phyloP scores from a whole-genome alignment of 2,888 invertebrate genomes.

The Acholoe squamosa region DNA sequence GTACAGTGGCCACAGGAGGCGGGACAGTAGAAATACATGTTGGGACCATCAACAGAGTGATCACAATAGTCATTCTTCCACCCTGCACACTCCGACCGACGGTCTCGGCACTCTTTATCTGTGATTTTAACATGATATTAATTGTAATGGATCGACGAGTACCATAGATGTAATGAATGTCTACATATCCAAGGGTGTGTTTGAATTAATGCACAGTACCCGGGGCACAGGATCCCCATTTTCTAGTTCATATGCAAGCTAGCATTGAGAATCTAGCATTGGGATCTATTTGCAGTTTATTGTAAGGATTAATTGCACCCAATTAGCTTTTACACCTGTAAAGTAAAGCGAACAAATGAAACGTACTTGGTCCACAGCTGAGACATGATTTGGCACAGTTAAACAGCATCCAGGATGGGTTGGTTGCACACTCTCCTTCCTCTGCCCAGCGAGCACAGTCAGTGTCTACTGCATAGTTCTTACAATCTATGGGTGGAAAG shows the following conservation, averaged over 20 bases:
- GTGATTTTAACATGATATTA: too few relatives aligned
- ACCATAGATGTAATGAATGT: not conserved
- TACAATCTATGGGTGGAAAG: conserved; percentile 16
- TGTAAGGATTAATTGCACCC: too few relatives aligned
- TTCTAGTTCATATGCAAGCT: too few relatives aligned
- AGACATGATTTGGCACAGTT: not conserved
- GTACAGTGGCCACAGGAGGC: conserved; percentile 41
- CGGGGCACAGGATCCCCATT: too few relatives aligned
- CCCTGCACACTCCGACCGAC: not conserved
- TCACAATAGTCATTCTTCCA: not conserved
- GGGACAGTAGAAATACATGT: conserved; percentile 31
- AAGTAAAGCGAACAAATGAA: not conserved
- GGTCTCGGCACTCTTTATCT: conserved; percentile 31
- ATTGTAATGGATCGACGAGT: not conserved
- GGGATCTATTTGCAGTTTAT: too few relatives aligned
- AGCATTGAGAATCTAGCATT: too few relatives aligned
- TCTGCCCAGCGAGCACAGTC: conserved; percentile 15
- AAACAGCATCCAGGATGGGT: conserved; percentile 40
- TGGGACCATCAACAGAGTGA: not conserved
- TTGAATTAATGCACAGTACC: too few relatives aligned
- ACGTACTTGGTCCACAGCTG: not conserved
- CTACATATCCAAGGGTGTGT: too few relatives aligned
- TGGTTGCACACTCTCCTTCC: conserved; percentile 31
- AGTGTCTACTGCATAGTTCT: not conserved
- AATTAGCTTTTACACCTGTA: too few relatives aligned